phyloP scores from a whole-genome alignment of 2,888 invertebrate genomes.

The Anthophora plumipes region DNA sequence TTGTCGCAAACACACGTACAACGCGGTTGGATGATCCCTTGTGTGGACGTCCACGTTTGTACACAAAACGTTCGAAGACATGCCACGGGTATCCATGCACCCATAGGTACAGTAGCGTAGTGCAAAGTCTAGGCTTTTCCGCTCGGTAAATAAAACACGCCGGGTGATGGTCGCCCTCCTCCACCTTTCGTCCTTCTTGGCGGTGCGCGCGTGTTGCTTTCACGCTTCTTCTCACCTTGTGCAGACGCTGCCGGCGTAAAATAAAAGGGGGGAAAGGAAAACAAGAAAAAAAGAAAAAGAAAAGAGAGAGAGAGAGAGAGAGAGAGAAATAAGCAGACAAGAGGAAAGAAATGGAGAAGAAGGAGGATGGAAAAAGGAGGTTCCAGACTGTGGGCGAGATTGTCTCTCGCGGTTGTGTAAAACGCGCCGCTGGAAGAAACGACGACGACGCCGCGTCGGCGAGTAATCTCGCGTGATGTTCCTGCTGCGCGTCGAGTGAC shows the following conservation, averaged over 20 bases:
- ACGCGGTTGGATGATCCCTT: constrained; percentile 9
- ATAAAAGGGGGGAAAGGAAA: not conserved
- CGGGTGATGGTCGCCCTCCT: constrained; percentile 68
- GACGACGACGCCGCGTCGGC: constrained; percentile 44
- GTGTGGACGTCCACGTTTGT: constrained; percentile 39
- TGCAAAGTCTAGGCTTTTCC: constrained; percentile 71
- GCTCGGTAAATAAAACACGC: constrained; percentile 70
- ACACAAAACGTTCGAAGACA: constrained; percentile 43
- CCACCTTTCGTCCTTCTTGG: constrained; percentile 31
- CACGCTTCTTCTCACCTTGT: constrained; percentile 21
- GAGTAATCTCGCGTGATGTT: constrained; percentile 49
- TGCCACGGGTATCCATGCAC: constrained; percentile 39
- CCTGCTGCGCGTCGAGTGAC: constrained; percentile 23
- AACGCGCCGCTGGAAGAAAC: constrained; percentile 45
- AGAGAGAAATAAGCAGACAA: not conserved
- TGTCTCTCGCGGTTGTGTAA: constrained; percentile 64
- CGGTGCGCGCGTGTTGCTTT: not conserved
- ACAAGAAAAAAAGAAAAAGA: not conserved
- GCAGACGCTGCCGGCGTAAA: constrained; percentile 14
- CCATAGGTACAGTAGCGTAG: constrained; percentile 48
- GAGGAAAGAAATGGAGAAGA: not conserved
- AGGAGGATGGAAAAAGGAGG: not conserved
- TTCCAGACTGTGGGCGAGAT: constrained; percentile 45
- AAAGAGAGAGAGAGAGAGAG: not conserved
- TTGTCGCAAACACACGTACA: constrained; percentile 24